phyloP scores from a whole-genome alignment of 2,797 vertebrate genomes.

The Clamator glandarius region DNA sequence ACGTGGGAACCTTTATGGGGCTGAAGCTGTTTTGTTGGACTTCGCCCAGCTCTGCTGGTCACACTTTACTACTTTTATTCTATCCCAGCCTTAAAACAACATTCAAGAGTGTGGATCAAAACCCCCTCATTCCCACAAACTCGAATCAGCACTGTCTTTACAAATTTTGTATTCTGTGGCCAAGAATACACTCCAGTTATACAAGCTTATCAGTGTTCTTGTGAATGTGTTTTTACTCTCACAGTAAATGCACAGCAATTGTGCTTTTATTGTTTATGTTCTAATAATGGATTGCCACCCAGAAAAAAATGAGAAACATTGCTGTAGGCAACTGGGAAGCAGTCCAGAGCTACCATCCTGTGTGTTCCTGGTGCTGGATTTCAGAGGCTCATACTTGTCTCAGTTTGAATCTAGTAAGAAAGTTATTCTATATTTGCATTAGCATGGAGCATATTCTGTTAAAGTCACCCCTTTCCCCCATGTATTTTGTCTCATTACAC shows the following conservation, averaged over 20 bases:
- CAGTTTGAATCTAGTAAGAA: conserved; percentile 23
- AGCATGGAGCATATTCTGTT: conserved; percentile 3
- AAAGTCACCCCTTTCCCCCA: background rate
- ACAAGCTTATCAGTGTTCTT: conserved; percentile 27
- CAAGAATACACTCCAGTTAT: background rate
- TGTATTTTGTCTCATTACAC: background rate
- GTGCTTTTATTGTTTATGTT: conserved; percentile 20
- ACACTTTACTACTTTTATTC: background rate
- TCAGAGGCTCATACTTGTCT: background rate
- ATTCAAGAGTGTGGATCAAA: background rate
- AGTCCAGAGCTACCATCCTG: conserved; percentile 38
- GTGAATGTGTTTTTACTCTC: background rate
- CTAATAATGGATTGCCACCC: conserved; percentile 50
- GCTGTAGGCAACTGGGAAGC: conserved; percentile 59
- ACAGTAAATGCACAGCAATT: background rate
- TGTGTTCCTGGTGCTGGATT: conserved; percentile 35
- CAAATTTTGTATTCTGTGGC: conserved; percentile 29
- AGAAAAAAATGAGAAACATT: conserved; percentile 18
- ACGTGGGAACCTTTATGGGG: accelerated
- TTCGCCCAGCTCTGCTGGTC: background rate
- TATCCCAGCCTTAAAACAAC: background rate
- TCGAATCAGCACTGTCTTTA: background rate
- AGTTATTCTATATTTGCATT: conserved; percentile 17
- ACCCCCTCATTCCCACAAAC: background rate
- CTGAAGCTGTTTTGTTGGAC: background rate